A percentile compares a stretch with the other conserved stretches of the same genome.
Evolutionary conservation across 1,140 invertebrate species (phyloP).

Genomic region (Papilio machaon): DNA sequence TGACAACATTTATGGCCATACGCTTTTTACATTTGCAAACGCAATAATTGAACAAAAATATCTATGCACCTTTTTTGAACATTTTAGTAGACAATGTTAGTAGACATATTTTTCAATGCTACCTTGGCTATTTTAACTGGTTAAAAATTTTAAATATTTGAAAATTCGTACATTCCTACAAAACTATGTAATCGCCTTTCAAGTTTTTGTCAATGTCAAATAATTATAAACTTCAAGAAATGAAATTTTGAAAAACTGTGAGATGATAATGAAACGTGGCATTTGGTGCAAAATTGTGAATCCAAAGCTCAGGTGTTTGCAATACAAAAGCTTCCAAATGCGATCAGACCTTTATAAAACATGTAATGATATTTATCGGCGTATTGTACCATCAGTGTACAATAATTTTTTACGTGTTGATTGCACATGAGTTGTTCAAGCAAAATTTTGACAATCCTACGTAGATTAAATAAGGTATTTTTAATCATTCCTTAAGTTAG

Average conservation of each 20-base stretch:
- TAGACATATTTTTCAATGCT: too few species aligned
- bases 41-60: not conserved
- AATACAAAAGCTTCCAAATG: not conserved
- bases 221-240: not conserved
- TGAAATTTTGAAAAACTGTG: not conserved
- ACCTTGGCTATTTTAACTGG: too few species aligned
- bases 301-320: conserved; percentile 12
- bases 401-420: not conserved
- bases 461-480: not conserved
- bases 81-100: not conserved
- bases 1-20: conserved; percentile 24
- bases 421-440: not conserved
- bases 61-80: not conserved
- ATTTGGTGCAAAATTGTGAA: conserved; percentile 14
- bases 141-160: too few species aligned
- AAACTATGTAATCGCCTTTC: not conserved
- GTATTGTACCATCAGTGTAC: not conserved
- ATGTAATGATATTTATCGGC: not conserved
- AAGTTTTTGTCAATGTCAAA: not conserved
- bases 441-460: conserved; percentile 19
- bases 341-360: not conserved
- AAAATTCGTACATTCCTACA: not conserved
- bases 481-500: not conserved
- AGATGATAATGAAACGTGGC: not conserved
- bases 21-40: not conserved